These are phyloP conservation scores for Periophthalmodon schlosseri DNA, from an alignment of 2,113 vertebrate genomes.

Conservation along the genomic window DNA sequence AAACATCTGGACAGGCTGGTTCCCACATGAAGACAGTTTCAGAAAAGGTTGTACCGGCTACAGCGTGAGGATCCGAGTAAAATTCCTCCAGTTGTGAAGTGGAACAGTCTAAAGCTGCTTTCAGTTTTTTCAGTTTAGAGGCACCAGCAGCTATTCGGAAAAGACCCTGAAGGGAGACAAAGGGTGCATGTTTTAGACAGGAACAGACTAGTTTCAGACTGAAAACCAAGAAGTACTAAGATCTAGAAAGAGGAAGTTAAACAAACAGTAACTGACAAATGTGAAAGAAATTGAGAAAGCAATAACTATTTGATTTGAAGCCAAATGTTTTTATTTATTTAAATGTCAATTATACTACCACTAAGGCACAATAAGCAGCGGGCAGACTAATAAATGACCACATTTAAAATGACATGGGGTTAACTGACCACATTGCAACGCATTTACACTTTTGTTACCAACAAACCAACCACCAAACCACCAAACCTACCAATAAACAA, in stretches of 20 bases:
- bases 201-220: conserved; percentile 32
- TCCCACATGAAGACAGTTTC: conserved; percentile 14
- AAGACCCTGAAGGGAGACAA: conserved; percentile 81
- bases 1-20: conserved; percentile 18
- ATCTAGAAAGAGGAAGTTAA: conserved; percentile 48
- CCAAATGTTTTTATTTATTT: conserved; percentile 29
- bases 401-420: too few relatives aligned
- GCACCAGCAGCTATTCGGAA: conserved; percentile 97
- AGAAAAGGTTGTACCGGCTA: conserved; percentile 83
- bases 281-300: conserved; percentile 20
- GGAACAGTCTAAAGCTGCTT: conserved; percentile 96
- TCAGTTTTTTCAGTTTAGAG: conserved; percentile 96
- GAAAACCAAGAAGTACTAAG: conserved; percentile 32
- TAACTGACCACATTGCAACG: neutral
- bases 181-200: conserved; percentile 3
- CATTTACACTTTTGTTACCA: neutral
- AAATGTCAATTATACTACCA: neutral
- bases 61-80: conserved; percentile 95
- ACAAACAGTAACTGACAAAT: neutral
- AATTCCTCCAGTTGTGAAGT: conserved; percentile 97
- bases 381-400: too few relatives aligned
- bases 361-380: too few relatives aligned
- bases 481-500: neutral
- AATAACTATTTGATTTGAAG: conserved; percentile 20
- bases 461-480: too few relatives aligned